Evolutionary conservation across 2,888 invertebrate genomes (phyloP).

Genomic region (Agapetus fuscipes): DNA sequence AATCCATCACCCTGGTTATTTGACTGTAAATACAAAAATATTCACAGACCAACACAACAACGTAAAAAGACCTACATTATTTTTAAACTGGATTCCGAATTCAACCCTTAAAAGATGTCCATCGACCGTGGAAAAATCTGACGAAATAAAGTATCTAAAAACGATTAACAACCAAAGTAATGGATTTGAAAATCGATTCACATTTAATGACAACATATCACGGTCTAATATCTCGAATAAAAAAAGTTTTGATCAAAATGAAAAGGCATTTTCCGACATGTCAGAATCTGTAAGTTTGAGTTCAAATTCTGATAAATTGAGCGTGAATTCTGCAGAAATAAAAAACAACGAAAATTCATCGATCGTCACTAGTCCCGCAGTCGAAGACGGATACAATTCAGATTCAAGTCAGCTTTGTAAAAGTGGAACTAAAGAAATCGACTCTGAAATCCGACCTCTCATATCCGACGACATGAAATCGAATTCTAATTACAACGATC

Average conservation of each 20-base stretch:
- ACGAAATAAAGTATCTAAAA: conserved; percentile 25
- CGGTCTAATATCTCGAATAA: not conserved
- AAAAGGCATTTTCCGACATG: conserved; percentile 36
- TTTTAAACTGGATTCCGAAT: conserved; percentile 93
- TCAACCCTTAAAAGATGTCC: conserved; percentile 80
- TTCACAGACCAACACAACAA: conserved; percentile 69
- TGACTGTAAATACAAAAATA: conserved; percentile 79
- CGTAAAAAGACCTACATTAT: conserved; percentile 68
- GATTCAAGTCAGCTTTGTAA: conserved; percentile 17
- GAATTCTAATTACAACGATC: conserved; percentile 24
- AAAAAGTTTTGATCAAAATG: conserved; percentile 31
- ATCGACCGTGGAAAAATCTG: conserved; percentile 53
- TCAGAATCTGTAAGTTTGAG: conserved; percentile 45
- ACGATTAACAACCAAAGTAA: conserved; percentile 5
- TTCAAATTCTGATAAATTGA: conserved; percentile 44
- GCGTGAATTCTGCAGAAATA: conserved; percentile 38
- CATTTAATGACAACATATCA: conserved; percentile 3
- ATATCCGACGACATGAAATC: conserved; percentile 25
- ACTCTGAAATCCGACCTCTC: conserved; percentile 33
- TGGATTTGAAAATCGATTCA: conserved; percentile 13
- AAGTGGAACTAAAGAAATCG: conserved; percentile 32
- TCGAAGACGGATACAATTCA: conserved; percentile 30
- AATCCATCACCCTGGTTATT: conserved; percentile 84
- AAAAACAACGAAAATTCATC: conserved; percentile 36
- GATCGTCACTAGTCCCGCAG: conserved; percentile 36